Evolutionary conservation across 2,113 vertebrate species (phyloP).

Genomic region (Ctenomys sociabilis): DNA sequence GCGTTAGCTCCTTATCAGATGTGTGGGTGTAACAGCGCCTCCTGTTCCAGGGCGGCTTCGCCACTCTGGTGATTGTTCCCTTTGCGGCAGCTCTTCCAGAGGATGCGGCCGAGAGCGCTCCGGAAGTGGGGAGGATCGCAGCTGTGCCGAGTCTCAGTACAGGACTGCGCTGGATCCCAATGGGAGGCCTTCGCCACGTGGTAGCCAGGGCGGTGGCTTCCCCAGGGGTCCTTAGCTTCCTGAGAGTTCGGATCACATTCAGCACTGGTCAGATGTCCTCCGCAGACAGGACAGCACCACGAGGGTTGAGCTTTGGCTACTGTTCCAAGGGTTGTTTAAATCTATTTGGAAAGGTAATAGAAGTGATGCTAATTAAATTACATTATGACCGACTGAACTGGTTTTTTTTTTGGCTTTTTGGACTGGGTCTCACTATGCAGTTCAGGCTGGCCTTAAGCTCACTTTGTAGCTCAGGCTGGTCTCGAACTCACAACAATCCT

Average conservation of each 20-base stretch:
- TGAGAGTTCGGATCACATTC: background rate
- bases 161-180: rapidly evolving
- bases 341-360: background rate
- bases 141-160: background rate
- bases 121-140: rapidly evolving
- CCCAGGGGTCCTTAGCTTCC: background rate
- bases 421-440: too few species aligned
- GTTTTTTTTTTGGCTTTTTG: too few species aligned
- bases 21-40: background rate
- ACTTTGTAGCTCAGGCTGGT: too few species aligned
- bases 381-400: background rate
- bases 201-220: background rate
- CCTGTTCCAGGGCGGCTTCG: background rate
- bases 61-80: background rate
- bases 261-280: background rate
- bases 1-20: background rate
- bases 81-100: background rate
- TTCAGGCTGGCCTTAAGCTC: too few species aligned
- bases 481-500: too few species aligned
- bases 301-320: background rate
- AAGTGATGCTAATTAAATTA: background rate
- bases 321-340: background rate
- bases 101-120: background rate
- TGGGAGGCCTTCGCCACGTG: background rate
- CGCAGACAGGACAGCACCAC: background rate